Conservation (phyloP, 2,888 invertebrate genomes). For the Tiliacea citrago region DNA sequence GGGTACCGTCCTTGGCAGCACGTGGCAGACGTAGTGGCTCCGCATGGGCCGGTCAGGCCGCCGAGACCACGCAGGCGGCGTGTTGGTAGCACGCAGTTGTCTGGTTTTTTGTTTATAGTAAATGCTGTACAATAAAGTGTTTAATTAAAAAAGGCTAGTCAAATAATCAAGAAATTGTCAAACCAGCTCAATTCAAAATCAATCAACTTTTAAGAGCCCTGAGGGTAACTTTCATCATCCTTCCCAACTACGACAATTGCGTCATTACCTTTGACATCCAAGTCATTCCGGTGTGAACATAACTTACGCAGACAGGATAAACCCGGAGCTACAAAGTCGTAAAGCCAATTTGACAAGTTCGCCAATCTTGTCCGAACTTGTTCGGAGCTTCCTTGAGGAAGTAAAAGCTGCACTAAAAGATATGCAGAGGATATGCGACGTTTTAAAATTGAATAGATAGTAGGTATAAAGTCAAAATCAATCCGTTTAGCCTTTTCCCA, state of each 20-base stretch:
- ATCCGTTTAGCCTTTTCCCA: too few species aligned
- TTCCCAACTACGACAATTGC: slow-evolving; percentile 15
- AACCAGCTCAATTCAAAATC: neutral
- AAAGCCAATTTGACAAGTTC: slow-evolving; percentile 69
- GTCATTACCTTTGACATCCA: slow-evolving; percentile 37
- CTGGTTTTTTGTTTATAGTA: too few species aligned
- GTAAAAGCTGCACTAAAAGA: slow-evolving; percentile 16
- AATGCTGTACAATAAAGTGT: too few species aligned
- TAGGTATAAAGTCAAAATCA: too few species aligned
- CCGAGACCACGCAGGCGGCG: too few species aligned
- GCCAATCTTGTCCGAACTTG: slow-evolving; percentile 68
- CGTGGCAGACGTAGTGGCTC: too few species aligned
- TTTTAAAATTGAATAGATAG: neutral
- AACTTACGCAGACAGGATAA: slow-evolving; percentile 46
- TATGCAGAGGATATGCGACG: slow-evolving; percentile 10
- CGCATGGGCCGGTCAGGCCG: too few species aligned
- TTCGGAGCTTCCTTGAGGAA: slow-evolving; percentile 27
- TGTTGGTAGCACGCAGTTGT: too few species aligned
- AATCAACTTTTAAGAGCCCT: neutral
- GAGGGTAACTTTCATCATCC: neutral
- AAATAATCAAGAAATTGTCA: neutral
- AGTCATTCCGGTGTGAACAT: slow-evolving; percentile 44
- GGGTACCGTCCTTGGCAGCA: too few species aligned
- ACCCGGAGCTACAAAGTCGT: slow-evolving; percentile 54
- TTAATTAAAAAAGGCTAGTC: neutral